A percentile compares a stretch with the other conserved stretches of the same genome.
phyloP scores from a whole-genome alignment of 2,113 vertebrate species.

The Sus scrofa region DNA sequence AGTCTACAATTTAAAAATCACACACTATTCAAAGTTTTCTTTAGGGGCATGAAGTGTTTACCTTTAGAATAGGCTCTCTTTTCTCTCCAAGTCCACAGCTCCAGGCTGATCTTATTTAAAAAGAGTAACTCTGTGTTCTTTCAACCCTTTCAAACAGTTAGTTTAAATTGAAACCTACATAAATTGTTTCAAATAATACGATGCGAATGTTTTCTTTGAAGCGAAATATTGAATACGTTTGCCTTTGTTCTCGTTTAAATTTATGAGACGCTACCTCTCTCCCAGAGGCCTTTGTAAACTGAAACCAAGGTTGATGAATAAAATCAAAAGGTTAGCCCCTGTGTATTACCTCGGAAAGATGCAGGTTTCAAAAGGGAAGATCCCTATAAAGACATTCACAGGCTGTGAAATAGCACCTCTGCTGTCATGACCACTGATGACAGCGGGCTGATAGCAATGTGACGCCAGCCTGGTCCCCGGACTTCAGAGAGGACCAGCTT shows the following conservation, averaged over 20 bases:
- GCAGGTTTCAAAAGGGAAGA: not conserved
- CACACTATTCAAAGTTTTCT: not conserved
- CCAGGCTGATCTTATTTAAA: constrained; percentile 61
- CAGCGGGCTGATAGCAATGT: not conserved
- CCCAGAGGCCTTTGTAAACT: constrained; percentile 44
- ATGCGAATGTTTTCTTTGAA: constrained; percentile 57
- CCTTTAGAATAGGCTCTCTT: constrained; percentile 44
- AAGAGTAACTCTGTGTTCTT: constrained; percentile 14
- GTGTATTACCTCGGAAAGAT: not conserved
- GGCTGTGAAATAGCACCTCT: not conserved
- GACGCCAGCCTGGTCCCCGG: not conserved
- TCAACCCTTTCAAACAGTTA: constrained; percentile 31
- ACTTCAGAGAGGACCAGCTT: not conserved
- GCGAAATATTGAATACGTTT: constrained; percentile 64
- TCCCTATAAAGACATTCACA: not conserved
- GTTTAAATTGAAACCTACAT: constrained; percentile 62
- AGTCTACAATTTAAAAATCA: not conserved
- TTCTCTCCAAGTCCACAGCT: not conserved
- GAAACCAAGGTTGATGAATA: constrained; percentile 59
- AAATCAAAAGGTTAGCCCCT: constrained; percentile 41
- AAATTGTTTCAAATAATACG: constrained; percentile 64
- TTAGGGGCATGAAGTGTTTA: constrained; percentile 23
- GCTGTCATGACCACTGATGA: not conserved
- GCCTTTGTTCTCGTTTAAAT: constrained; percentile 66
- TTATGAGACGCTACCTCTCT: constrained; percentile 53